Base-by-base conservation (phyloP, 2,113 vertebrate genomes). In the Channa maculata region DNA sequence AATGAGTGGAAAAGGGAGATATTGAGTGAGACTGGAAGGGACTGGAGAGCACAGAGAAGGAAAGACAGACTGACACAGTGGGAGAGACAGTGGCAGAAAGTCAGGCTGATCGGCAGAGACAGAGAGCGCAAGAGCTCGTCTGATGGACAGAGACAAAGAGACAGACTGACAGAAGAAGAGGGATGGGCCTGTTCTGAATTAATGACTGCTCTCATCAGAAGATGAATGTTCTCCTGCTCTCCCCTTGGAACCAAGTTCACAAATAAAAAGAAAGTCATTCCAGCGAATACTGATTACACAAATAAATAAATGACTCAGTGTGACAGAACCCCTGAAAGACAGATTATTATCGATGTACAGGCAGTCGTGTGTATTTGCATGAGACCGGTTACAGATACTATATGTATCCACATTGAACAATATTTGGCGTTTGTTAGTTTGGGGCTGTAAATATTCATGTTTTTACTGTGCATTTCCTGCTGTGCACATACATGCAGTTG, bases 301-400 rank as follows among this genome's bases (percentile, higher is more conserved):
- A 90, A 83, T 90, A 89, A 92, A 90, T 89, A 91, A 91, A 90
- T 88, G 88, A 91, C 83, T 65, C 83, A 81, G 89, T 89, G 77
- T 81, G 71, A 78, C 54, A 68, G 75, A 76, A 77, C 55, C 70
- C 60, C 65, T 80, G 77, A 83, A 84, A 80, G 81, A 77, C 77
- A 76, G 74, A 88, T 77, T 54, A 67, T 74, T 79, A 89, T 83
- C 43, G 39, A 85, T 85, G 88, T 52, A 59, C 49, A 57, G 46
- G 44, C 57, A 34, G 79, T 59, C 44, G 36, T 34, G 66, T 67
- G 33, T 8, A 4, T 73, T 33, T 55, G 71, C 37, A 44, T 15
- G 34, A 58, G 39, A 24, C 24, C 24, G 24, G 24, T 24, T 24
- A 24, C 24, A 24, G 24, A 24, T 24, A 24, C 24, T 24, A 24